Evolutionary conservation across 1,140 invertebrate genomes (phyloP), one percentile per base, ranked within the genome.

Genomic region (Drosophila aff.): DNA sequence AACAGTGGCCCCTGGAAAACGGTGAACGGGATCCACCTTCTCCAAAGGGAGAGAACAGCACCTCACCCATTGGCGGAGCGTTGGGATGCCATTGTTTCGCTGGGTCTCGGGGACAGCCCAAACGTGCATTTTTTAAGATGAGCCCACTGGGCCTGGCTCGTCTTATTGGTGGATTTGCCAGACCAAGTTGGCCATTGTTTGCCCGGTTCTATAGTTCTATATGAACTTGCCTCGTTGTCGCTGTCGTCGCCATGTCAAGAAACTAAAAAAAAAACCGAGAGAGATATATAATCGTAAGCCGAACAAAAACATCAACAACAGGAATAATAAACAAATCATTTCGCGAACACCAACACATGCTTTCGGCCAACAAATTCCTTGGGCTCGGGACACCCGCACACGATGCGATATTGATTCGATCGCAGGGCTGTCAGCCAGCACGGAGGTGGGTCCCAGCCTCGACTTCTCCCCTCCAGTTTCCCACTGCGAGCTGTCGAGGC

Each of bases 251-350:
- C 73, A 43, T 68, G 65, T 78, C 64, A 78, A 71, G 55, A 41
- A 58, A 33, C n/a, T 33, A 40, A 50, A 75, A 23, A 41, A 28
- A 31, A 60, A 44, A 33, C 23, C 15, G n/a, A 40, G 65, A 41
- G 60, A 53, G 79, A 81, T 75, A 76, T 64, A 71, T 76, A 79
- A 90, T 89, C 78, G 71, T 58, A 71, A 67, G 78, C 85, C 86
- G 73, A 84, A 82, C 67, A 82, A 89, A 81, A 89, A 85, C 85
- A 89, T 89, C 79, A 76, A 89, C 90, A 76, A 40, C 53, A 90
- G 81, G 58, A 84, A 90, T 73, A 89, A 89, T 89, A 89, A 89
- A 89, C 84, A 89, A 89, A 90, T 89, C 85, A 84, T 84, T 77
- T 61, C 72, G 59, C 50, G 41, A 26, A 65, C 59, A 49, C 59